Evolutionary conservation across 2,113 vertebrate species (phyloP), one percentile per base, ranked within the genome.

Genomic region (Microtus richardsoni): DNA sequence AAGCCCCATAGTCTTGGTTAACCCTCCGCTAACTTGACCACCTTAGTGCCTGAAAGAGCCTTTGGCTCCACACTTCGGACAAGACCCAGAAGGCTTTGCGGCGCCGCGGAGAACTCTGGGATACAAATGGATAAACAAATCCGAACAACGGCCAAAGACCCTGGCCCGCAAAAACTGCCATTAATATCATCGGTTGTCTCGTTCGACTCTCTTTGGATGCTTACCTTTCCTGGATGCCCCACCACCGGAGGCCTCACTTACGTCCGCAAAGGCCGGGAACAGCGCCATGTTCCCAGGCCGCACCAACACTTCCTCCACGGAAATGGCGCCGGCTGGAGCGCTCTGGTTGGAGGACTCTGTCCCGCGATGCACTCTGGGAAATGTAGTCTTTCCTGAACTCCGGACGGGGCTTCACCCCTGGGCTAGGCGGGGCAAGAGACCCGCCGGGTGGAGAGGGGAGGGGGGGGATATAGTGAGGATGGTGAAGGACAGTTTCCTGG

Each of bases 211-310:
- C 60, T 64, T 5, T 70, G 41, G 7, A 33, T 11, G 85, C 97
- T 96, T 85, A 98, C 97, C 96, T 96, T 95, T 97, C 82, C 95
- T 73, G 83, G 97, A 21, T 14, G 16, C 82, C 44, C 92, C 95
- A 33, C 68, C 33, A 1, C 79, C 85, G 30, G 95, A 21, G n/a
- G 58, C 66, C 52, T 95, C 96, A 24, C 52, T 80, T 54, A 95
- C 62, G 7, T 75, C 96, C 4, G 97, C 97, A 82, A 98, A 98
- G 2, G 97, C 97, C 36, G 97, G 97, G 82, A 98, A 98, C 66
- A 98, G 85, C 80, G 97, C 97, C 97, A 98, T 98, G 75, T 7
- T 1, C 2, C 26, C 93, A 93, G 96, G 92, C 95, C 93, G 10
- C 52, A 17, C 93, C 0, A n/a, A 84, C 24, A 41, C 47, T 49